Conservation (phyloP, 1,140 invertebrate genomes). For the Lethocerus indicus region DNA sequence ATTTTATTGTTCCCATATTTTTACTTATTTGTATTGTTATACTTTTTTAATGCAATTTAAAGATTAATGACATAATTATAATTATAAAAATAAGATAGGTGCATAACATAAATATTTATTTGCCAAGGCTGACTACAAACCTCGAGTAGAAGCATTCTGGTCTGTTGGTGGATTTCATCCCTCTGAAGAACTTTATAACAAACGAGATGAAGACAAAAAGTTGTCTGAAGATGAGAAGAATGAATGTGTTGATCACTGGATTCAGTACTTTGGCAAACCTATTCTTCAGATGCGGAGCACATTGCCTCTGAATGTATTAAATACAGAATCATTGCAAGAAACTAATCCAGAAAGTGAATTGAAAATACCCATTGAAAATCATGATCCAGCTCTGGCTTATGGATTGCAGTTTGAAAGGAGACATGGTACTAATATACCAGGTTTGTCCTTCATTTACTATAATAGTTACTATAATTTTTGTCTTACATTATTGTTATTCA, state of each 20-base stretch:
- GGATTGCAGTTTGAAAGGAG: slow-evolving; percentile 23
- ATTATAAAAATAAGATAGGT: no score
- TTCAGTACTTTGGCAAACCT: slow-evolving; percentile 49
- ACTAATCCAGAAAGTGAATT: slow-evolving; percentile 33
- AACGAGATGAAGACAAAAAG: slow-evolving; percentile 13
- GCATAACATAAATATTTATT: no score
- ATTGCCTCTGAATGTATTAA: slow-evolving; percentile 40
- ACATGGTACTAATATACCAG: slow-evolving; percentile 55
- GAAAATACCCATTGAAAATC: slow-evolving; percentile 33
- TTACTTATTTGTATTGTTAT: no score
- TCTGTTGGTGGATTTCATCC: slow-evolving; percentile 46
- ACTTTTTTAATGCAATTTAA: no score
- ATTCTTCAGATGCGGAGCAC: slow-evolving; percentile 41
- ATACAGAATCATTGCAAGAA: background rate
- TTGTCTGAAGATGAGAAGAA: slow-evolving; percentile 13
- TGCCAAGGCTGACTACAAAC: slow-evolving; percentile 53
- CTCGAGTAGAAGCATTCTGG: slow-evolving; percentile 67
- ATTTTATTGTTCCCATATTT: no score
- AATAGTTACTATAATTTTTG: no score
- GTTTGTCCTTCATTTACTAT: slow-evolving; percentile 24
- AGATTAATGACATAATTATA: no score
- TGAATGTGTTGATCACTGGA: slow-evolving; percentile 35
- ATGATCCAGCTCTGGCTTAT: slow-evolving; percentile 40
- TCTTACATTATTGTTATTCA: no score
- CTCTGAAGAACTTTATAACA: slow-evolving; percentile 20